Conservation (phyloP, 2,113 vertebrate genomes). For the Cephalophus harveyi region DNA sequence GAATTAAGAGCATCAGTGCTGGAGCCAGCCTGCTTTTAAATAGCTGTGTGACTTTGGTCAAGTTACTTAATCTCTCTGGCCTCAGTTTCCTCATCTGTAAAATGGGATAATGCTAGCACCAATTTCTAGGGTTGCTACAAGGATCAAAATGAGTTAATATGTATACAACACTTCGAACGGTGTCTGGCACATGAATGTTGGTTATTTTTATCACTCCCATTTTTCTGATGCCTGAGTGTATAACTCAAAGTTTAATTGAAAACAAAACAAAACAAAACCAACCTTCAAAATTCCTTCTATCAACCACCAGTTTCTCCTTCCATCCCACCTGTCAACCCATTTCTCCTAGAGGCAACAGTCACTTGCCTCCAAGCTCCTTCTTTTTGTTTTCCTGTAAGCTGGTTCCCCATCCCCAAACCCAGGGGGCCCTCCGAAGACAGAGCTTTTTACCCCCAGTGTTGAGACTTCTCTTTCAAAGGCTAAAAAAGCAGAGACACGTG, state of each 20-base stretch:
- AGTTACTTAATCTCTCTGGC: background rate
- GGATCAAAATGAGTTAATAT: background rate
- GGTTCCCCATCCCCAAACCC: background rate
- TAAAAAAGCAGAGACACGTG: background rate
- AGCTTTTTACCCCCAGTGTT: background rate
- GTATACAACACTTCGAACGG: background rate
- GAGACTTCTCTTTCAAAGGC: conserved; percentile 10
- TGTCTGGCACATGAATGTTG: background rate
- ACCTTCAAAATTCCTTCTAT: conserved; percentile 24
- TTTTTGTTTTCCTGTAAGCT: background rate
- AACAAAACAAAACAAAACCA: background rate
- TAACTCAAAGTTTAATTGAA: background rate
- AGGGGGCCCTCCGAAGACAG: background rate
- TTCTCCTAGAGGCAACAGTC: background rate
- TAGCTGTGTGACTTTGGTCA: background rate
- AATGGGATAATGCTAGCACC: background rate
- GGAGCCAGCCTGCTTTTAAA: background rate
- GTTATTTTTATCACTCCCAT: background rate
- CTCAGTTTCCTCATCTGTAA: background rate
- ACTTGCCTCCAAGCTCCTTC: background rate
- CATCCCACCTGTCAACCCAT: background rate
- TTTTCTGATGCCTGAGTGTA: background rate
- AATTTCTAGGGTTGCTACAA: background rate
- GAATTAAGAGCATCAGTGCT: no score
- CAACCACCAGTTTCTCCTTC: background rate